A percentile compares a stretch with the other conserved stretches of the same genome.
These are phyloP conservation scores for Elysia crispata DNA, from an alignment of 2,888 invertebrate species.

Conservation along the genomic window DNA sequence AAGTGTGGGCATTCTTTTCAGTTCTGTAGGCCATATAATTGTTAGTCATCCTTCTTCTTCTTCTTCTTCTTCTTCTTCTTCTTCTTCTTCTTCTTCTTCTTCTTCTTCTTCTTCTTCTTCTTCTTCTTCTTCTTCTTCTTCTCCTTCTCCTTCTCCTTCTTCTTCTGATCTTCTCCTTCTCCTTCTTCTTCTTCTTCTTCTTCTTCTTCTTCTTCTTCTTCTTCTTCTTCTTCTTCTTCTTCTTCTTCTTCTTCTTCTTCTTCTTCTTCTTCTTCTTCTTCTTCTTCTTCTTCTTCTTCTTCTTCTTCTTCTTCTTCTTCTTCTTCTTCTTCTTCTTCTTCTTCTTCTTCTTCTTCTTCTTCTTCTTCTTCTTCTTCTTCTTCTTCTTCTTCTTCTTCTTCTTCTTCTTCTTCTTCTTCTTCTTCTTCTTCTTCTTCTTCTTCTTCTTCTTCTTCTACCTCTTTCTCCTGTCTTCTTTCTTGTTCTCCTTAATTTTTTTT, in stretches of 20 bases:
- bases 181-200: slow-evolving; percentile 20
- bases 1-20: too few relatives aligned
- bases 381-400: not conserved
- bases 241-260: not conserved
- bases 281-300: not conserved
- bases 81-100: slow-evolving; percentile 24
- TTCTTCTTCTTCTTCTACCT: too few relatives aligned
- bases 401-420: not conserved
- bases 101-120: slow-evolving; percentile 12
- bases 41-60: not conserved
- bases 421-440: not conserved
- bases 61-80: not conserved
- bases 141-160: not conserved
- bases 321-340: too few relatives aligned
- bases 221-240: slow-evolving; percentile 11
- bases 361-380: not conserved
- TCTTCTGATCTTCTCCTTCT: too few relatives aligned
- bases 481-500: not conserved
- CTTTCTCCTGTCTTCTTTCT: not conserved
- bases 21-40: too few relatives aligned
- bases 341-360: not conserved
- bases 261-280: not conserved
- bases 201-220: not conserved
- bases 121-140: not conserved
- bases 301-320: too few relatives aligned